phyloP scores from a whole-genome alignment of 2,888 invertebrate species.

The Lithophane socia region DNA sequence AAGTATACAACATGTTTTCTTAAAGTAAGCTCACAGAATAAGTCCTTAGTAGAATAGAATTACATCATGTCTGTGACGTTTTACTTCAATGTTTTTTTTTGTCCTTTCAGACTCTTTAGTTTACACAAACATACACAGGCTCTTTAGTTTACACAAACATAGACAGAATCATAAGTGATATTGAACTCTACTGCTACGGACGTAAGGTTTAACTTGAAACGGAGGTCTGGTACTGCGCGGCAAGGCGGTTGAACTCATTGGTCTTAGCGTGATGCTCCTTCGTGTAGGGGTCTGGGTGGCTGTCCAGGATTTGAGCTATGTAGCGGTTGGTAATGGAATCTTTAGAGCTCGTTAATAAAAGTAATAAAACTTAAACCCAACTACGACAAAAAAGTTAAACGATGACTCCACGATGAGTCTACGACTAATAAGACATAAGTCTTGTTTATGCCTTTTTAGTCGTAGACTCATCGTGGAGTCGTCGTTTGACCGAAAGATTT shows the following conservation, averaged over 20 bases:
- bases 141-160: constrained; percentile 61
- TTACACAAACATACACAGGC: constrained; percentile 6
- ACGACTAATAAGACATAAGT: too few relatives aligned
- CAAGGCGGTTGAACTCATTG: constrained; percentile 95
- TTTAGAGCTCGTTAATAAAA: too few relatives aligned
- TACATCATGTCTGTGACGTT: neutral
- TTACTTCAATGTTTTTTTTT: neutral
- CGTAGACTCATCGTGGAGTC: too few relatives aligned
- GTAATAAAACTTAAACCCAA: too few relatives aligned
- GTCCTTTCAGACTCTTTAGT: neutral
- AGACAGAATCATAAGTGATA: constrained; percentile 57
- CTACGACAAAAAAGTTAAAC: too few relatives aligned
- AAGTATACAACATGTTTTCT: neutral
- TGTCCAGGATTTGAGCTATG: constrained; percentile 97
- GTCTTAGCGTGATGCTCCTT: constrained; percentile 96
- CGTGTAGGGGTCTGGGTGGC: constrained; percentile 96
- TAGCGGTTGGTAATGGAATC: constrained; percentile 91
- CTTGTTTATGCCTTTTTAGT: too few relatives aligned
- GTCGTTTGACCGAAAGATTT: too few relatives aligned
- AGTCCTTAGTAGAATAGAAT: neutral
- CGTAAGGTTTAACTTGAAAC: constrained; percentile 76
- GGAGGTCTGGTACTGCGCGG: constrained; percentile 93
- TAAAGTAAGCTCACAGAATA: too few relatives aligned
- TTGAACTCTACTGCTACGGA: constrained; percentile 43
- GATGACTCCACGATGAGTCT: too few relatives aligned